Evolutionary conservation across 2,888 invertebrate species (phyloP).

Genomic region (Willowsia nigromaculata): DNA sequence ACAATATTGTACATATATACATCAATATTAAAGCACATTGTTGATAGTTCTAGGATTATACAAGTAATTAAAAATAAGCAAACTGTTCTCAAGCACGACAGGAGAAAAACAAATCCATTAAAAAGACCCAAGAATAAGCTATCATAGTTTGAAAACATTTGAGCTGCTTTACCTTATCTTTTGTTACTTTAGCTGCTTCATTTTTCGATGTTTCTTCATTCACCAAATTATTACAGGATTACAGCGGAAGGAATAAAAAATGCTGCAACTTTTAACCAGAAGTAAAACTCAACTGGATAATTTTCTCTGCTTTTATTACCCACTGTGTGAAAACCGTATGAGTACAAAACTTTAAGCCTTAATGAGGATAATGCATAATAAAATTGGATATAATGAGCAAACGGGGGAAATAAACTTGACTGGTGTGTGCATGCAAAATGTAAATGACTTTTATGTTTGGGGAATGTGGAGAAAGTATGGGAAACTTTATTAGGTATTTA

Average conservation of each 20-base stretch:
- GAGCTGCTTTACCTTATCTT: too few species aligned
- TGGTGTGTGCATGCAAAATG: not conserved
- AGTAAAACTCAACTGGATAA: conserved; percentile 1
- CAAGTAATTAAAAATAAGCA: too few species aligned
- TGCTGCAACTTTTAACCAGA: not conserved
- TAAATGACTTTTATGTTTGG: not conserved
- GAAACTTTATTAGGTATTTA: too few species aligned
- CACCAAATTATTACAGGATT: not conserved
- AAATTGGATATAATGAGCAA: not conserved
- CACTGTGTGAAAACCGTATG: not conserved
- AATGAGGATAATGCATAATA: not conserved
- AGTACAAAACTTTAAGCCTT: not conserved
- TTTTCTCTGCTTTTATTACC: not conserved
- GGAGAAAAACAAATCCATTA: too few species aligned
- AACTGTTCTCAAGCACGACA: too few species aligned
- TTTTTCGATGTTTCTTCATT: not conserved
- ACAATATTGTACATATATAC: too few species aligned
- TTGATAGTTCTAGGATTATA: too few species aligned
- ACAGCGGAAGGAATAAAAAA: not conserved
- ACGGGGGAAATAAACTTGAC: not conserved
- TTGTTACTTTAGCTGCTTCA: not conserved
- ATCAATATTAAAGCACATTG: too few species aligned
- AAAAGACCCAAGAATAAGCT: too few species aligned
- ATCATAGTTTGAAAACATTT: too few species aligned
- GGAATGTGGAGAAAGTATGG: not conserved